These are phyloP conservation scores for Nothoprocta pentlandii DNA, from an alignment of 2,113 vertebrate species.

Conservation along the genomic window DNA sequence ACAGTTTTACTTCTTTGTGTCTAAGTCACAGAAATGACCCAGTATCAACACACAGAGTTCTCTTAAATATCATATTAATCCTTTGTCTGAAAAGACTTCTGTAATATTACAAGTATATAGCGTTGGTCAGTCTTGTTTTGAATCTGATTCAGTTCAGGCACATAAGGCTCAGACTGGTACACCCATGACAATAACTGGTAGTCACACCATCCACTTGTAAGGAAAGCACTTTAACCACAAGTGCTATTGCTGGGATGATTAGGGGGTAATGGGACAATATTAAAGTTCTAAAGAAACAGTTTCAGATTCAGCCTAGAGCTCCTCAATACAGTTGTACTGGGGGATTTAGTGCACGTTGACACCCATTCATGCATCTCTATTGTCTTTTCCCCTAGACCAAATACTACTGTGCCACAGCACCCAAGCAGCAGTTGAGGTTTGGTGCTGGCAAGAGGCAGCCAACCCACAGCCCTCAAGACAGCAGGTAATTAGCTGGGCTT, in stretches of 20 bases:
- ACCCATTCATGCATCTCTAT: not conserved
- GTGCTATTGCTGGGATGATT: not conserved
- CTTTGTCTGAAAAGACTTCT: not conserved
- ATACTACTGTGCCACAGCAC: not conserved
- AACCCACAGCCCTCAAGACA: not conserved
- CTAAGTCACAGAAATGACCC: too few species aligned
- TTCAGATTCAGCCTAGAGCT: not conserved
- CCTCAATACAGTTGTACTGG: not conserved
- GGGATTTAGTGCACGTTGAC: not conserved
- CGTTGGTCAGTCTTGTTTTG: too few species aligned
- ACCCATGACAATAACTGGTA: not conserved
- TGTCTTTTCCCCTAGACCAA: not conserved
- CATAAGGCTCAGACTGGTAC: too few species aligned
- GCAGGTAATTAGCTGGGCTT: not conserved
- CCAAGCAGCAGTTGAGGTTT: not conserved
- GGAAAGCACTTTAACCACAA: not conserved
- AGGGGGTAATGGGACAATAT: not conserved
- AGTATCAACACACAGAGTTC: not conserved
- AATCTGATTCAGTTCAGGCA: not conserved
- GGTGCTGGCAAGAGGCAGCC: not conserved
- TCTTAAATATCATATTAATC: not conserved
- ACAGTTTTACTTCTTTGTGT: not conserved
- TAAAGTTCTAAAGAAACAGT: not conserved
- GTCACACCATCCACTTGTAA: too few species aligned
- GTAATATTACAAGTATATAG: not conserved